Evolutionary conservation across 2,797 vertebrate genomes (phyloP).

Genomic region (Sebastes melanostomus): DNA sequence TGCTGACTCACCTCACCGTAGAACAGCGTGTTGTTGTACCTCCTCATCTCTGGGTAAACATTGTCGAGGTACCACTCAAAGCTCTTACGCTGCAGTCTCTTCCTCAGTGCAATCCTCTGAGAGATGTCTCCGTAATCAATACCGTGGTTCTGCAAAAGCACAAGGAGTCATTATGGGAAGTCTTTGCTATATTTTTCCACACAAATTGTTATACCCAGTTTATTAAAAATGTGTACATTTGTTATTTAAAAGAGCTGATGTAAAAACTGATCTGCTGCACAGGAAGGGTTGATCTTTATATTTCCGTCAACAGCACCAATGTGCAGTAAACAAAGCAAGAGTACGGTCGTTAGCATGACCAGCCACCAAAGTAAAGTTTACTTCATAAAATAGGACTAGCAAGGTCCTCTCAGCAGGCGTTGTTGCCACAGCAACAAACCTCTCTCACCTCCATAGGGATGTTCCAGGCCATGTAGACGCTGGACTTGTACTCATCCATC

Average conservation of each 20-base stretch:
- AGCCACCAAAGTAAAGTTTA: neutral
- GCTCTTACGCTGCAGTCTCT: constrained; percentile 91
- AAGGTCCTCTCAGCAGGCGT: neutral
- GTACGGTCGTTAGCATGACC: too few species aligned
- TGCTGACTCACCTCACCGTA: constrained; percentile 92
- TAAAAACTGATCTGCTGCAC: neutral
- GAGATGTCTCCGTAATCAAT: constrained; percentile 96
- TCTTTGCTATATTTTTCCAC: neutral
- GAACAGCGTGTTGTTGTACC: constrained; percentile 93
- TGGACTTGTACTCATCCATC: constrained; percentile 97
- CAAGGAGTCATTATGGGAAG: neutral
- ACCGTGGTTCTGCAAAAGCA: constrained; percentile 89
- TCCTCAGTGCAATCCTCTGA: constrained; percentile 88
- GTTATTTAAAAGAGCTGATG: neutral
- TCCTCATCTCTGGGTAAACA: constrained; percentile 97
- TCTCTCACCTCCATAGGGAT: constrained; percentile 90
- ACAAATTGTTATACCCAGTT: neutral
- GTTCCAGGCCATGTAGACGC: constrained; percentile 98
- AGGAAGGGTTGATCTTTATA: neutral
- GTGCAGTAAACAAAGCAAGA: neutral
- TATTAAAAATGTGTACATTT: neutral
- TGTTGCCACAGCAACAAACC: neutral
- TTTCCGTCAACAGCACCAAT: neutral
- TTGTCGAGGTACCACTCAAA: constrained; percentile 99
- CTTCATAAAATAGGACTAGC: neutral